Evolutionary conservation across 2,888 invertebrate species (phyloP), one percentile per base, ranked within the genome.

Genomic region (Xestia c-nigrum): DNA sequence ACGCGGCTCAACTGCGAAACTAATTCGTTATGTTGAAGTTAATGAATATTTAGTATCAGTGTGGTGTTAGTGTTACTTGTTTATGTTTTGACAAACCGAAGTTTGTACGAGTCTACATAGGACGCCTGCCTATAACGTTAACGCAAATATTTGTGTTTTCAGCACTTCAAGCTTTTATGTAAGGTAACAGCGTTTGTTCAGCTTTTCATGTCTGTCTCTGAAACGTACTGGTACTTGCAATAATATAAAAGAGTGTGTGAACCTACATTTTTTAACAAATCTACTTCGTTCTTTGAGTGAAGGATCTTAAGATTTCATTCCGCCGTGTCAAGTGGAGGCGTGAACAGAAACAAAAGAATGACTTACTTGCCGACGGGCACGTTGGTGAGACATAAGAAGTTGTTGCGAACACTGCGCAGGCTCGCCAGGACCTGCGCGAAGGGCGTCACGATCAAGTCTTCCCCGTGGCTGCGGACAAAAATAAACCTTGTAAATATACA

Each of bases 391-490:
- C 98, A 98, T 96, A 99, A 98, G 97, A 99, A 99, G 97, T 99
- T 99, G 97, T 98, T 99, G 95, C 99, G 98, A 92, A 99, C 99
- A 97, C 99, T 99, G 94, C 99, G 98, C 95, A 99, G 97, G 97
- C 99, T 99, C 96, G 99, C 99, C 97, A 99, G 98, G 96, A 99
- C 99, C 97, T 99, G 99, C 96, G 99, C 99, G 97, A 99, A 99
- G 92, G 99, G 99, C 91, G 99, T 99, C 95, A 99, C 99, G 94
- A 99, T 99, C 97, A 99, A 98, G 97, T 99, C 99, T 97, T 99
- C 99, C 94, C 99, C 99, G 97, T 99, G 99, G 97, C 99, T 97
- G 97, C 89, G 91, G 85, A 95, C 94, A 95, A 96, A 89, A 87
- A 88, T 84, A 88, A 83, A 84, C 83, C 82, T 84, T 78, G 76